Conservation (phyloP, 23 tunicate genomes). For the Trididemnum clinides region DNA sequence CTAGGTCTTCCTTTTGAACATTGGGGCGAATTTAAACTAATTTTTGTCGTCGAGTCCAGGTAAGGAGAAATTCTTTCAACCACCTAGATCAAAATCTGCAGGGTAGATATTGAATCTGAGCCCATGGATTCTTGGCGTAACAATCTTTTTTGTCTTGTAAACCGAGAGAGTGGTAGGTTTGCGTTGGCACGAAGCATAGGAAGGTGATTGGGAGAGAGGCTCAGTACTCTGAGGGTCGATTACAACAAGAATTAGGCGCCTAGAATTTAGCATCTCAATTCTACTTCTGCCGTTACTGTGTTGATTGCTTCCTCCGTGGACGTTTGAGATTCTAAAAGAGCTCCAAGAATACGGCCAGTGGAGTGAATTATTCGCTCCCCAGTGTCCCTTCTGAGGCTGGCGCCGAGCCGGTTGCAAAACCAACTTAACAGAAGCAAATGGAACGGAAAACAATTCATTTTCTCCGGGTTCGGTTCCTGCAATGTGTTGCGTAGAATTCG, state of each 20-base stretch:
- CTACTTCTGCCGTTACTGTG: slow-evolving; percentile 21
- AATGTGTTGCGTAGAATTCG: slow-evolving; percentile 32
- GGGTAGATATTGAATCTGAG: slow-evolving; percentile 4
- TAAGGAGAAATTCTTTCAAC: neutral
- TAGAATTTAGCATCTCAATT: slow-evolving; percentile 10
- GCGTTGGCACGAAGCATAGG: neutral
- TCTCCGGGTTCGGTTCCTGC: neutral
- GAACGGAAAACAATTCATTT: neutral
- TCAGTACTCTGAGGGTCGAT: slow-evolving; percentile 29
- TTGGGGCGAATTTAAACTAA: neutral
- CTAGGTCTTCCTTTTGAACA: neutral
- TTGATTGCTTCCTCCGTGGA: slow-evolving; percentile 13
- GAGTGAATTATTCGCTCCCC: slow-evolving; percentile 59
- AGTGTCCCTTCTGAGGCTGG: slow-evolving; percentile 42
- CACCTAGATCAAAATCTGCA: neutral
- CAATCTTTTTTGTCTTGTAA: slow-evolving; percentile 39
- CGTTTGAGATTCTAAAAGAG: neutral
- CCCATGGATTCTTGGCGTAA: slow-evolving; percentile 8
- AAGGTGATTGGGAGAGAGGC: slow-evolving; percentile 46
- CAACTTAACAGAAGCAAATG: slow-evolving; percentile 4
- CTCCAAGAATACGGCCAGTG: slow-evolving; percentile 21
- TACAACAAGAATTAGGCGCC: slow-evolving; percentile 1
- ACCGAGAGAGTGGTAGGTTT: slow-evolving; percentile 13
- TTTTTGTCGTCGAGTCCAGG: neutral
- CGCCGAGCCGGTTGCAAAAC: slow-evolving; percentile 25